Base-by-base conservation (phyloP, 2,888 invertebrate species). In the Hirudinaria manillensis region DNA sequence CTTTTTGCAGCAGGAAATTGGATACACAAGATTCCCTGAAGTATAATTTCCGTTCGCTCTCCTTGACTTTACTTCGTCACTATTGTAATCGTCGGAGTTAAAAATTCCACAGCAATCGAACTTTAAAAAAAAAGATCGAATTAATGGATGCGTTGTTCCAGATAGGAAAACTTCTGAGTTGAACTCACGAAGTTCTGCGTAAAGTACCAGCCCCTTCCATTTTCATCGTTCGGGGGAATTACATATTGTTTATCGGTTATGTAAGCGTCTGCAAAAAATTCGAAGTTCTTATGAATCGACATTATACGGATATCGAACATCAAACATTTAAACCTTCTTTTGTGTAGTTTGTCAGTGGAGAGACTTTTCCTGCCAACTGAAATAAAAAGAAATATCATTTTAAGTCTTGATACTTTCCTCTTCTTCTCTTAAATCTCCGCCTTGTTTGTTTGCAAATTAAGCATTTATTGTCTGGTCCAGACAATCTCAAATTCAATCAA, bases 1-100 rank as follows among this genome's bases (percentile, higher is more conserved):
- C 32, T 68, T 32, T 36, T 45, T 45, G 70, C 70, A 70, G 70
- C 70, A 70, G 13, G 70, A 70, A 24, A 38, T 38, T 10, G 70
- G 70, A 24, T 34, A 3, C 36, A 6, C 4, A 24, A 45, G 34
- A 27, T 32, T 24, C 3, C 1, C 19, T 29, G 24, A 70, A 21
- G 70, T 4, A 10, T 34, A 24, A 27, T 38, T n/a, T 21, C 7
- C 70, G 6, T 27, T n/a, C 6, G 27, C 70, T 27, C 21, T 70
- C 27, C n/a, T 36, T 0, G 2, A n/a, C 19, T 6, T 38, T 19
- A 6, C 19, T 1, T 36, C 27, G 4, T n/a, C 3, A n/a, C 27
- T 45, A 13, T 1, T 3, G 51, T 38, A 70, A 38, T 70, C 70
- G 1, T 34, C 27, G 70, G 13, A 24, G 24, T 27, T 21, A 19